Evolutionary conservation across 35 echinoderm and acorn worm species (phyloP), one percentile per base, ranked within the genome.

Genomic region (Anneissia japonica): DNA sequence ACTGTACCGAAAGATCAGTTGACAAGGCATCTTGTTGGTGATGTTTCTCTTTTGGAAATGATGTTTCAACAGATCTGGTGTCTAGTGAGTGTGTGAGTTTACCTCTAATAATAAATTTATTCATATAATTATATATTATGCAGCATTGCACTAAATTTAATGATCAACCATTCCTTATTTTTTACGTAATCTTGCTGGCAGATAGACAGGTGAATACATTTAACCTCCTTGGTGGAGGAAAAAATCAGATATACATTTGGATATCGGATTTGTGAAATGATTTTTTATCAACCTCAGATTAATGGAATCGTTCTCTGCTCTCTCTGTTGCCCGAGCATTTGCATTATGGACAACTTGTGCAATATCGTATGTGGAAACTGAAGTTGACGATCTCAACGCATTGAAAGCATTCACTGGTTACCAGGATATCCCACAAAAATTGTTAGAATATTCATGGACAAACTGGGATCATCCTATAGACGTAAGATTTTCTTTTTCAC

Each of bases 401-500:
- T 77, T 6, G 34, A 51, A 28, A 29, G 37, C 32, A 0, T 72
- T 94, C 46, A 21, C 51, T 36, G 95, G 95, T 39, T 32, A 46
- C n/a, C 82, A 81, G 5, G 13, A 2, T 11, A 91, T 91, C 9
- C 36, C 83, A 29, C 88, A 93, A 30, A 45, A 86, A 31, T 40
- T 98, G 10, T 34, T 93, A 38, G 85, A 83, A 4, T 98, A 93
- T 91, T 89, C 91, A 34, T 94, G 89, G 84, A 91, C 82, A 28
- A 88, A 93, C 75, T 94, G 95, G 95, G 92, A 98, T 75, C 95
- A 98, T 77, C 88, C 91, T 46, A 55, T 98, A 13, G 95, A 98
- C 88, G 95, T 98, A 86, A 94, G 91, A 26, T 34, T 16, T 0
- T n/a, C n/a, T 79, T 76, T 28, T 16, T 35, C 26, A 37, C 17